A percentile compares a stretch with the other conserved stretches of the same genome.
Evolutionary conservation across 2,797 vertebrate species (phyloP).

Genomic region (Liasis olivaceus): DNA sequence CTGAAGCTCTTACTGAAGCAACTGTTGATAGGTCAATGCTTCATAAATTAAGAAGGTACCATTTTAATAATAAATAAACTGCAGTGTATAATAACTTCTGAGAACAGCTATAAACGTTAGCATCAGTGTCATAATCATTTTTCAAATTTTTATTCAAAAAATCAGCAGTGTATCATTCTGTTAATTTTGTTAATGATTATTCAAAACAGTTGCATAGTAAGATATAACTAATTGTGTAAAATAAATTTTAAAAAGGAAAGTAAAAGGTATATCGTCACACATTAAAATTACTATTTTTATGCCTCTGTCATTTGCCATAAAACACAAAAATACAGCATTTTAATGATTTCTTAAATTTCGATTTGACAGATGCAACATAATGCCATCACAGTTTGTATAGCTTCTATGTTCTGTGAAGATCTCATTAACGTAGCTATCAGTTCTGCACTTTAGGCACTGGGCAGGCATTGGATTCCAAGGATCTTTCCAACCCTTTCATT

Average conservation of each 20-base stretch:
- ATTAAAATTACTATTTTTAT: neutral
- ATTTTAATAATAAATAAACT: too few relatives aligned
- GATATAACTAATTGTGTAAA: neutral
- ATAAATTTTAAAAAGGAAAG: neutral
- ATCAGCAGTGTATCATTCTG: neutral
- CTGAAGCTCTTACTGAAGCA: too few relatives aligned
- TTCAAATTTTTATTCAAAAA: neutral
- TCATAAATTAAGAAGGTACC: too few relatives aligned
- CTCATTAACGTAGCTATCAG: neutral
- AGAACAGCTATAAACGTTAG: neutral
- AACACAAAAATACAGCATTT: neutral
- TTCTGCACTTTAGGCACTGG: neutral
- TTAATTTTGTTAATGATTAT: neutral
- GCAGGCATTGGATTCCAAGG: too few relatives aligned
- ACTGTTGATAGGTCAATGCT: too few relatives aligned
- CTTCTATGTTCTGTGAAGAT: neutral
- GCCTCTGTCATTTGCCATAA: neutral
- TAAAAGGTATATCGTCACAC: neutral
- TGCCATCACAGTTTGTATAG: neutral
- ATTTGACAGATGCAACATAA: neutral
- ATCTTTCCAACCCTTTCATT: too few relatives aligned
- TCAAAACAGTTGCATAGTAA: neutral
- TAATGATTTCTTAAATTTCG: neutral
- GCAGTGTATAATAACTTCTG: too few relatives aligned
- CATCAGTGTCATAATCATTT: neutral